Base-by-base conservation (phyloP, 92 coral and sea anemone genomes). In the Parazoanthus darwini region DNA sequence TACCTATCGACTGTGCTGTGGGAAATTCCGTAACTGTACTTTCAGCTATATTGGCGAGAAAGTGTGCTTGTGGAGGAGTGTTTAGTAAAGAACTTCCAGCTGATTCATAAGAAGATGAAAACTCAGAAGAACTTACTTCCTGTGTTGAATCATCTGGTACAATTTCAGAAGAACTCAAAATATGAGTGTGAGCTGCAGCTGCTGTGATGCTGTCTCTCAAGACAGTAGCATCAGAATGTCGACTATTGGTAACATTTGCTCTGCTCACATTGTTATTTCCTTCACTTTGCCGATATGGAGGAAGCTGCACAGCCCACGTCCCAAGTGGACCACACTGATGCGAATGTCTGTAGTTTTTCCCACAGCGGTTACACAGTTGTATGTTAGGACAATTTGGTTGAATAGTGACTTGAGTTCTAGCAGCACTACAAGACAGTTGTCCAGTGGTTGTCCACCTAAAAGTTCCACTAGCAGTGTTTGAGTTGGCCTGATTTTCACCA, bases 41-140 rank as follows among this genome's bases (percentile, higher is more conserved):
- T 59, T 82, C 74, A 4, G 76, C 70, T 68, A 67, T 67, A 46
- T 67, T 33, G 67, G 72, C 43, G 14, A 70, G 42, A 48, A 70
- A 72, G 44, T 71, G 46, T n/a, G 38, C 42, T 6, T 6, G 87
- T 46, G 59, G 87, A 13, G 87, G 87, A 35, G 78, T 84, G 87
- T 84, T 84, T 50, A 39, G 42, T 39, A 84, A 42, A 2, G 87
- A 70, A 29, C 87, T 84, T 25, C 50, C 77, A 23, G 58, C 50
- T 0, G 87, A 84, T 22, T 84, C 87, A 84, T 42, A 84, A 23
- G 87, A 84, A n/a, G 67, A 84, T 1, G 87, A 84, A 71, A 68
- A 46, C 39, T 84, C 87, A 6, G 87, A 84, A 13, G 79, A 44
- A 70, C 79, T 84, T 29, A 46, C 39, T 71, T 84, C 87, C 46